phyloP scores from a whole-genome alignment of 1,140 invertebrate genomes.

The Hesperophylax magnus region DNA sequence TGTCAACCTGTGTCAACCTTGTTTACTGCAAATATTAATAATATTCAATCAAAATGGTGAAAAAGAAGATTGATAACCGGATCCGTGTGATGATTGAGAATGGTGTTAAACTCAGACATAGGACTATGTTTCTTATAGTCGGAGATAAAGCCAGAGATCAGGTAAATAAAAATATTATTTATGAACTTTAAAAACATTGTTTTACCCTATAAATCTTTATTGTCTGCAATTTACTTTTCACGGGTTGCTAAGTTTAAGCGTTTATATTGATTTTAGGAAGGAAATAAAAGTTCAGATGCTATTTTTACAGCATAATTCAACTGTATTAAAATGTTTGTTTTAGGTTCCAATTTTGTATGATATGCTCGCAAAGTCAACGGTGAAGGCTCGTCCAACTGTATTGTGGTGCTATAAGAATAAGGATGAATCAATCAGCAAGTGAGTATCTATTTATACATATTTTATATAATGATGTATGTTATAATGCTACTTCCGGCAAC shows the following conservation, averaged over 20 bases:
- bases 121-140: constrained; percentile 95
- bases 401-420: constrained; percentile 99
- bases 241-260: no score
- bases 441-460: constrained; percentile 57
- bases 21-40: constrained; percentile 14
- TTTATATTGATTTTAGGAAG: no score
- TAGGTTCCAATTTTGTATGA: constrained; percentile 97
- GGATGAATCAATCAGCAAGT: constrained; percentile 89
- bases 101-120: constrained; percentile 90
- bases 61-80: constrained; percentile 97
- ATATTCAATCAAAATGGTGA: constrained; percentile 76
- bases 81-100: constrained; percentile 97
- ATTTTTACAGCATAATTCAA: no score
- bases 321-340: constrained; percentile 48
- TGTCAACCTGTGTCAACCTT: background rate
- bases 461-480: no score
- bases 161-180: constrained; percentile 69
- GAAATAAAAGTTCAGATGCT: no score
- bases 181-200: background rate
- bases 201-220: background rate
- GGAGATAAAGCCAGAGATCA: constrained; percentile 98
- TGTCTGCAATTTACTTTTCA: background rate
- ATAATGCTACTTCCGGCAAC: no score
- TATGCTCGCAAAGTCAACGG: constrained; percentile 94
- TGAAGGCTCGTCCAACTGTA: constrained; percentile 93